phyloP scores from a whole-genome alignment of 2,888 invertebrate genomes.

The Hecatera dysodea region DNA sequence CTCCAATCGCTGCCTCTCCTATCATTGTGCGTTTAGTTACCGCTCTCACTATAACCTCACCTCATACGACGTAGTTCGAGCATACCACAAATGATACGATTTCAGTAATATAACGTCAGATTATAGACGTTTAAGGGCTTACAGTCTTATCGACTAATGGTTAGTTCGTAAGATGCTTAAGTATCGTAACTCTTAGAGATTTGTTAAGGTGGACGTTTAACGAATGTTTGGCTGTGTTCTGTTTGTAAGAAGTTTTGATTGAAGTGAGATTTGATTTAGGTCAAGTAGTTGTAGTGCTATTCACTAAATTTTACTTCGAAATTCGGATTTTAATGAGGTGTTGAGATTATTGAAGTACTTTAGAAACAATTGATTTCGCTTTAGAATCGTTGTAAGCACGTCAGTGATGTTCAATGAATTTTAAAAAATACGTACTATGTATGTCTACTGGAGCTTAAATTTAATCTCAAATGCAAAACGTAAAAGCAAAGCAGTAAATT shows the following conservation, averaged over 20 bases:
- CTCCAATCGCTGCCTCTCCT: no score
- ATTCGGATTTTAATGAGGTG: neutral
- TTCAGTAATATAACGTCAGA: conserved; percentile 57
- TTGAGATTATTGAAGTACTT: neutral
- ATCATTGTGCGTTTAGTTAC: no score
- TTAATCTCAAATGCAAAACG: neutral
- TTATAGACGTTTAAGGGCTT: conserved; percentile 38
- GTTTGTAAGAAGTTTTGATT: neutral
- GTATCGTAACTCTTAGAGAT: conserved; percentile 14
- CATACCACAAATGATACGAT: conserved; percentile 42
- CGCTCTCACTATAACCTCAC: conserved; percentile 32
- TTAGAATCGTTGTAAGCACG: neutral
- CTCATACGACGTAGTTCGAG: conserved; percentile 31
- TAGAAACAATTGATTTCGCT: neutral
- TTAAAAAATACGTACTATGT: no score
- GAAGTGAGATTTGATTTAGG: no score
- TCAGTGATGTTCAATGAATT: no score
- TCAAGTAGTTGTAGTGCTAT: neutral
- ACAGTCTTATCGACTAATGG: conserved; percentile 33
- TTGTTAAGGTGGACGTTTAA: conserved; percentile 2
- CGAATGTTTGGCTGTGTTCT: conserved; percentile 4
- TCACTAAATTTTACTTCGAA: neutral
- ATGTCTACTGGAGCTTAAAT: no score
- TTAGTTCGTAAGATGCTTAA: conserved; percentile 16
- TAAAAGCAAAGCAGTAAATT: neutral